phyloP scores from a whole-genome alignment of 1,140 invertebrate genomes.

The Argopecten irradians region DNA sequence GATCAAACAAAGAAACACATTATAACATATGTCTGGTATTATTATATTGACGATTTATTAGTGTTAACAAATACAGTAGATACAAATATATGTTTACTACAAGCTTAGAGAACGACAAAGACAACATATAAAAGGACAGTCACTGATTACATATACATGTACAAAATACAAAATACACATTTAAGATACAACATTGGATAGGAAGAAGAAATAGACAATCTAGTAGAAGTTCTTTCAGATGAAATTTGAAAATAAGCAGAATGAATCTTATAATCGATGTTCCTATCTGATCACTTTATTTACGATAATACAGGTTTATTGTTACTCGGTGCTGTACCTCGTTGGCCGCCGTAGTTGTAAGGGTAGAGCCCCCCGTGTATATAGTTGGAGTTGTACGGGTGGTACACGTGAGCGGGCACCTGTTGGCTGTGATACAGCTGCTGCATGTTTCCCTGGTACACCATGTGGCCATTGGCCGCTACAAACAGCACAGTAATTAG shows the following conservation, averaged over 20 bases:
- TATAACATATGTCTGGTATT: too few species aligned
- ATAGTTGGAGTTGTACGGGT: conserved; percentile 40
- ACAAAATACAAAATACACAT: background rate
- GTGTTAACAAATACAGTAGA: background rate
- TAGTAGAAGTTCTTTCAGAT: background rate
- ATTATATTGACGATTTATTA: too few species aligned
- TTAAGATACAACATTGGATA: background rate
- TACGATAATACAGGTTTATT: background rate
- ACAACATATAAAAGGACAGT: background rate
- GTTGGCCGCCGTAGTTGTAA: background rate
- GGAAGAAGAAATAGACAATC: background rate
- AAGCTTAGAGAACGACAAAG: background rate
- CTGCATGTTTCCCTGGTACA: conserved; percentile 39
- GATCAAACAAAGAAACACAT: conserved; percentile 4
- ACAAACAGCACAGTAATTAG: background rate
- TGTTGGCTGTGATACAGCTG: conserved; percentile 49
- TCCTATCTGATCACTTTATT: background rate
- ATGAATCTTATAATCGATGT: background rate
- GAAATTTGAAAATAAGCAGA: too few species aligned
- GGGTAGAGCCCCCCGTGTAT: conserved; percentile 28
- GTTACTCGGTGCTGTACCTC: background rate
- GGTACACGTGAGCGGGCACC: conserved; percentile 29
- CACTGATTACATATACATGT: background rate
- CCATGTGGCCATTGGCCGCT: conserved; percentile 29
- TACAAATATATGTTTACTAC: background rate